These are phyloP conservation scores for Crotalus viridis DNA, from an alignment of 2,113 vertebrate genomes.

Conservation along the genomic window DNA sequence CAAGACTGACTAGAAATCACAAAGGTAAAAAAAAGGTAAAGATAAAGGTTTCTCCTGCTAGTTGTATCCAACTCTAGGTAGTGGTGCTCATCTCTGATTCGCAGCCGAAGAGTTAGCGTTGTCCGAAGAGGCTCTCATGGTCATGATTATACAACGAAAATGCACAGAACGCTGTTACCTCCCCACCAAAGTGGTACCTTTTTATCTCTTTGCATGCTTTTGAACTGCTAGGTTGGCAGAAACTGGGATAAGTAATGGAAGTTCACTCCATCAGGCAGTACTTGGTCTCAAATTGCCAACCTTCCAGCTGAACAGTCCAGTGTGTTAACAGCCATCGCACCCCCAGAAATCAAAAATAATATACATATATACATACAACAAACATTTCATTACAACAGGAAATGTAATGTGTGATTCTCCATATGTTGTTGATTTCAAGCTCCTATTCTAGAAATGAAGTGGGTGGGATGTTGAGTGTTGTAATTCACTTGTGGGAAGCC, in stretches of 20 bases:
- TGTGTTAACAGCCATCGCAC: too few relatives aligned
- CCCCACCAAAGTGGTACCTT: background rate
- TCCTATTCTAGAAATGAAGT: background rate
- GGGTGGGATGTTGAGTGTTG: background rate
- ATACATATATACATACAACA: too few relatives aligned
- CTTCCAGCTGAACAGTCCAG: background rate
- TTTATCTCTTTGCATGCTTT: background rate
- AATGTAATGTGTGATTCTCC: background rate
- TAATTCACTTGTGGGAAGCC: background rate
- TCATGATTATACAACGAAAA: background rate
- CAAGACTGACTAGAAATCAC: background rate
- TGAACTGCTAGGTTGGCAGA: background rate
- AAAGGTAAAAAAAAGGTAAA: background rate
- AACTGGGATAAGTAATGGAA: background rate
- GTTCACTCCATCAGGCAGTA: background rate
- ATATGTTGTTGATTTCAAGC: background rate
- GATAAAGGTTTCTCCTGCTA: too few relatives aligned
- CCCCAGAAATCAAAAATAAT: too few relatives aligned
- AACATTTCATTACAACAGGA: background rate
- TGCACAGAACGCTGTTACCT: background rate
- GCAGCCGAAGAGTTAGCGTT: background rate
- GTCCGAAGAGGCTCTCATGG: background rate
- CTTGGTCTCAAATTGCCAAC: background rate
- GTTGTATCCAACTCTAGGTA: too few relatives aligned
- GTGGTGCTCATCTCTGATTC: too few relatives aligned